phyloP scores from a whole-genome alignment of 2,888 invertebrate species.

The Nymphalis c-album region DNA sequence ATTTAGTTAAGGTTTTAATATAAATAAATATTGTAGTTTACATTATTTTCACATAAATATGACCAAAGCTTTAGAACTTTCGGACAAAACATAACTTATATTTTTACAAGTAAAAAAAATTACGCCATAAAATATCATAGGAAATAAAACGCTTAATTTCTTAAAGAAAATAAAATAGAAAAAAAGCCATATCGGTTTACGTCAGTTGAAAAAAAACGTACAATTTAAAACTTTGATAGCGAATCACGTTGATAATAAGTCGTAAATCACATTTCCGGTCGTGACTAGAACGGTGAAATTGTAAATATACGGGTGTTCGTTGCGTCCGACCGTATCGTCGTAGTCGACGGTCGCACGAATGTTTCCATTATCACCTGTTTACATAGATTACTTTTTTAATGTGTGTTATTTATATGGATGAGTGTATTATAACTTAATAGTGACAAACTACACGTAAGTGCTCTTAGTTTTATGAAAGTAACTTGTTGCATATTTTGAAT shows the following conservation, averaged over 20 bases:
- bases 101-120: not conserved
- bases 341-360: not conserved
- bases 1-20: too few relatives aligned
- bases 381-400: too few relatives aligned
- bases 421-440: too few relatives aligned
- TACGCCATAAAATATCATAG: not conserved
- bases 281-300: constrained; percentile 8
- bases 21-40: too few relatives aligned
- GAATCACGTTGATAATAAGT: constrained; percentile 10
- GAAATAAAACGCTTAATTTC: not conserved
- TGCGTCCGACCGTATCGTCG: not conserved
- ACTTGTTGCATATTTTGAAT: too few relatives aligned
- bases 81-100: not conserved
- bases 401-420: too few relatives aligned
- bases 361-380: not conserved
- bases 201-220: constrained; percentile 3
- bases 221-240: constrained; percentile 8
- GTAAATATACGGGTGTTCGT: not conserved
- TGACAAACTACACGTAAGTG: too few relatives aligned
- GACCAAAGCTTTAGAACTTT: not conserved
- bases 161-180: not conserved
- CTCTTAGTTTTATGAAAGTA: too few relatives aligned
- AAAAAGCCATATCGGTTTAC: not conserved
- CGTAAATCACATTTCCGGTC: constrained; percentile 9
- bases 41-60: too few relatives aligned